Percentiles rank a stretch among this genome's conserved stretches.
phyloP scores from a whole-genome alignment of 2,797 vertebrate species.

The Sebastes glaucus region DNA sequence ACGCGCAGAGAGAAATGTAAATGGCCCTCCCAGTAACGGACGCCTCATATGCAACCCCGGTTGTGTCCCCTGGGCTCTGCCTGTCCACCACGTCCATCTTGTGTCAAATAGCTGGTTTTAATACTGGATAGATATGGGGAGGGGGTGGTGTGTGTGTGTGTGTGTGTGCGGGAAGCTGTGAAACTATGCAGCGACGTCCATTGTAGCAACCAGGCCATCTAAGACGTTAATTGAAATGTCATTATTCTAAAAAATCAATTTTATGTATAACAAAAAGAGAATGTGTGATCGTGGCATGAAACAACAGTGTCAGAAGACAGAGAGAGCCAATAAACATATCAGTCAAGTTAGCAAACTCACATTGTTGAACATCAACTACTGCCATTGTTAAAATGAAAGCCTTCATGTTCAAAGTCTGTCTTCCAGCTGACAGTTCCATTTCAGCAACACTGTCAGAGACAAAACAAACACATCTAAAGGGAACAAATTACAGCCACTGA shows the following conservation, averaged over 20 bases:
- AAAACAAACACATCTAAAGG: slow-evolving; percentile 61
- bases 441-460: slow-evolving; percentile 60
- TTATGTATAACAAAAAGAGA: neutral
- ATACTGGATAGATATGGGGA: slow-evolving; percentile 61
- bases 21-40: slow-evolving; percentile 80
- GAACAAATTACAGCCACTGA: slow-evolving; percentile 57
- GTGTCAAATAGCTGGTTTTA: slow-evolving; percentile 82
- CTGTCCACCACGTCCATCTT: slow-evolving; percentile 84
- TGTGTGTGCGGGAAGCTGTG: slow-evolving; percentile 38
- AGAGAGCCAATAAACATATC: slow-evolving; percentile 47
- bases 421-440: slow-evolving; percentile 71
- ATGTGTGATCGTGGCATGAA: slow-evolving; percentile 30
- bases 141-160: neutral
- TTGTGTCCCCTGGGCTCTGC: slow-evolving; percentile 74
- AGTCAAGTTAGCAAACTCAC: slow-evolving; percentile 63
- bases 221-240: slow-evolving; percentile 19
- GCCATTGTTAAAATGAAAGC: slow-evolving; percentile 68
- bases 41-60: slow-evolving; percentile 80
- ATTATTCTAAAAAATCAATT: slow-evolving; percentile 1
- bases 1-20: slow-evolving; percentile 84
- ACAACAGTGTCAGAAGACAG: neutral
- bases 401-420: slow-evolving; percentile 68
- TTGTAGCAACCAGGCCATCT: slow-evolving; percentile 18
- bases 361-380: slow-evolving; percentile 60
- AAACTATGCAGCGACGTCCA: slow-evolving; percentile 26